Evolutionary conservation across 2,797 vertebrate species (phyloP).

Genomic region (Spinus olivaceus): DNA sequence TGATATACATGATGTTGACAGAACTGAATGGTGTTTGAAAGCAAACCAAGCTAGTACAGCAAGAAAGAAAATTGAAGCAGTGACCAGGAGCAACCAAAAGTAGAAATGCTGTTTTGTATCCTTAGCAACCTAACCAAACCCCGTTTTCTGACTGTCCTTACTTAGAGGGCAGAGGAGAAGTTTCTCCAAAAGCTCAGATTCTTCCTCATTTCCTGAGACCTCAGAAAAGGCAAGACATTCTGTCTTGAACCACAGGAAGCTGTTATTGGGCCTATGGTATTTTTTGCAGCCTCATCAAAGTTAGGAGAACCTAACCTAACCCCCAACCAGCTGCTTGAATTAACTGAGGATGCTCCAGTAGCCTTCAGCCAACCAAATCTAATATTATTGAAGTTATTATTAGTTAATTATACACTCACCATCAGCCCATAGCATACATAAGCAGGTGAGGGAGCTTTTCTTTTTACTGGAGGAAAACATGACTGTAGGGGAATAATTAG

Average conservation of each 20-base stretch:
- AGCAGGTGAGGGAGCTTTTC: neutral
- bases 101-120: neutral
- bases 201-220: neutral
- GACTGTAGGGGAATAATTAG: neutral
- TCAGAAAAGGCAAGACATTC: neutral
- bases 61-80: neutral
- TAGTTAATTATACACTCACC: neutral
- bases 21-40: neutral
- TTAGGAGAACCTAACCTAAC: neutral
- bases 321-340: neutral
- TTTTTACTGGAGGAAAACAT: neutral
- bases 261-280: neutral
- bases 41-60: neutral
- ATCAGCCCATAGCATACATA: neutral
- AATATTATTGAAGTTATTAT: neutral
- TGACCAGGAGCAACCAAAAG: neutral
- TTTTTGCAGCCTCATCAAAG: neutral
- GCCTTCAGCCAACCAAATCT: neutral
- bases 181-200: neutral
- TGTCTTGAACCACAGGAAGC: neutral
- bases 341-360: neutral
- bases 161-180: neutral
- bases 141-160: neutral
- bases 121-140: neutral
- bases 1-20: neutral